phyloP scores from a whole-genome alignment of 2,888 invertebrate species.

The Yponomeuta malinellus region DNA sequence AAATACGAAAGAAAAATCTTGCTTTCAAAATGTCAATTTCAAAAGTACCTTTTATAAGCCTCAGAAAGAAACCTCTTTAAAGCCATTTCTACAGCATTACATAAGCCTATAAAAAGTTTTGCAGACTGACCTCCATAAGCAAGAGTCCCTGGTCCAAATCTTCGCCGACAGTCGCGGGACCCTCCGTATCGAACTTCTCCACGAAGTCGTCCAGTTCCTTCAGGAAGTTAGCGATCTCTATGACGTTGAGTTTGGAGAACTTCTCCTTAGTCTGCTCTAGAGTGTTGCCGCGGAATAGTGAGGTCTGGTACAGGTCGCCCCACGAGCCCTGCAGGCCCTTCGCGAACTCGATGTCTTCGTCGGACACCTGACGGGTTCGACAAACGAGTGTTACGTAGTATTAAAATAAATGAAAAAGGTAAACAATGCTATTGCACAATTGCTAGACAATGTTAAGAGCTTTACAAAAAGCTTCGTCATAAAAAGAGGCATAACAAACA shows the following conservation, averaged over 20 bases:
- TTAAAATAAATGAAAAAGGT: too few relatives aligned
- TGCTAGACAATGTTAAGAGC: not conserved
- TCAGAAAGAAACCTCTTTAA: too few relatives aligned
- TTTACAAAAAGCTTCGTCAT: too few relatives aligned
- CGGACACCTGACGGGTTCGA: slow-evolving; percentile 46
- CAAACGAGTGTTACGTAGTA: too few relatives aligned
- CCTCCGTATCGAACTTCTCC: slow-evolving; percentile 82
- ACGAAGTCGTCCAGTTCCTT: slow-evolving; percentile 80
- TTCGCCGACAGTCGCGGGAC: slow-evolving; percentile 87
- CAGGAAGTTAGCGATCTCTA: slow-evolving; percentile 83
- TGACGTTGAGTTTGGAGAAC: slow-evolving; percentile 87
- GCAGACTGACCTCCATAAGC: slow-evolving; percentile 77
- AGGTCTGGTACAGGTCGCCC: slow-evolving; percentile 80
- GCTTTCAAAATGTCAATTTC: too few relatives aligned
- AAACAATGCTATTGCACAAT: too few relatives aligned
- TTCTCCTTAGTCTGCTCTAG: slow-evolving; percentile 89
- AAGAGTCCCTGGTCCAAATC: slow-evolving; percentile 84
- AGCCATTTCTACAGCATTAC: too few relatives aligned
- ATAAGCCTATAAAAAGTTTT: not conserved
- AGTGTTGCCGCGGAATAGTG: slow-evolving; percentile 80
- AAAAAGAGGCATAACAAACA: too few relatives aligned
- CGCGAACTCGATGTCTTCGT: slow-evolving; percentile 74
- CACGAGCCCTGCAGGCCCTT: slow-evolving; percentile 80
- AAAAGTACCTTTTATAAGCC: too few relatives aligned
- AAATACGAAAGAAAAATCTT: too few relatives aligned